Conservation (phyloP, 2,888 invertebrate species). For the Stictocephala bisonia region DNA sequence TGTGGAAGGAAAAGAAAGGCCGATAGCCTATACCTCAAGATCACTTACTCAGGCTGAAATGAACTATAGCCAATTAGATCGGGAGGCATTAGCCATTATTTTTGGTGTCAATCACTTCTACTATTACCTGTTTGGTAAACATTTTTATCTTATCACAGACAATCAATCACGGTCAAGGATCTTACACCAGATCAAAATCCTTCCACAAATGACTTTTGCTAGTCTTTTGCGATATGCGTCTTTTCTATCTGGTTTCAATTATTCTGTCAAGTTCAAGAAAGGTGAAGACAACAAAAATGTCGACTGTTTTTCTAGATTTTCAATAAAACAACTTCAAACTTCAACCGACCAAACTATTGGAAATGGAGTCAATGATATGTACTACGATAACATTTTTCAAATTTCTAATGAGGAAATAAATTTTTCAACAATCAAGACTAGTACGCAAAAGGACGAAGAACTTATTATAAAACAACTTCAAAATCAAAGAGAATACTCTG, state of each 20-base stretch:
- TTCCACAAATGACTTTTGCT: constrained; percentile 44
- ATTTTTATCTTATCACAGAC: constrained; percentile 45
- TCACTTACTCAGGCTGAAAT: constrained; percentile 46
- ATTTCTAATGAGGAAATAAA: neutral
- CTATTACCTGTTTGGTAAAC: constrained; percentile 47
- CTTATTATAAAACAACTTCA: neutral
- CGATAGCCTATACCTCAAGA: constrained; percentile 47
- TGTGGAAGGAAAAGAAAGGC: constrained; percentile 48
- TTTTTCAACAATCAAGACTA: neutral
- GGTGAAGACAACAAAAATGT: constrained; percentile 50
- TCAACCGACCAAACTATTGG: too few species aligned
- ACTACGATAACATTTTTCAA: constrained; percentile 2
- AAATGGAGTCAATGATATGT: too few species aligned
- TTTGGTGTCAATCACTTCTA: constrained; percentile 49
- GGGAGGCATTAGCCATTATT: constrained; percentile 50
- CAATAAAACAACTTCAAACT: too few species aligned
- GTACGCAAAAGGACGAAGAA: constrained; percentile 9
- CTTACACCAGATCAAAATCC: constrained; percentile 39
- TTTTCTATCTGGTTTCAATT: constrained; percentile 50
- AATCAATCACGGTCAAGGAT: constrained; percentile 47
- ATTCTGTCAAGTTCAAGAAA: constrained; percentile 49
- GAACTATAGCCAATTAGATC: constrained; percentile 51
- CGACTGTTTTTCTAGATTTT: constrained; percentile 50
- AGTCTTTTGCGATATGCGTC: constrained; percentile 48
- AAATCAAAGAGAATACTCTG: neutral